Evolutionary conservation across 2,888 invertebrate species (phyloP), one percentile per base, ranked within the genome.

Genomic region (Sarcophaga carnaria): DNA sequence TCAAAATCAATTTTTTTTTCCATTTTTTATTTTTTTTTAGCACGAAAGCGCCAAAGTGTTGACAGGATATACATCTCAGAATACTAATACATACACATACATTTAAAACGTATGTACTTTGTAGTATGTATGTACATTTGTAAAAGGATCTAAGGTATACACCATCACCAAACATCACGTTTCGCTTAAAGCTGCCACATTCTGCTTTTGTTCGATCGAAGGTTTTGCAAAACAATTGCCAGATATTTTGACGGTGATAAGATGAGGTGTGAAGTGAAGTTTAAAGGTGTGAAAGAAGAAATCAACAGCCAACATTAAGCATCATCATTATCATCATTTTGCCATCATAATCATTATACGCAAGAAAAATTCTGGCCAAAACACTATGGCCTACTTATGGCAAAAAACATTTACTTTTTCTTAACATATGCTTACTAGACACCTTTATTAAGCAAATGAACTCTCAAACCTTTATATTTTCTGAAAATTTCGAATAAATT

Each of bases 51-150:
- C 86, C 85, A 87, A 88, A 82, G 88, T 89, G 89, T 88, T 89
- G 88, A 89, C 89, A 89, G 89, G 89, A 89, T 88, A 87, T 83
- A 83, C 88, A 80, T 87, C 84, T 79, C 75, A 84, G 25, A 69
- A 47, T 63, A 14, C 54, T 74, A 47, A 60, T 54, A 54, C 20
- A 4, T 27, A 22, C 63, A 64, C 37, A 20, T 14, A 75, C 59
- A 67, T 59, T 71, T 64, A 62, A 49, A 27, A 8, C 37, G 37
- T 37, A 37, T 37, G 8, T 37, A 37, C 6, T 37, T 37, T 37
- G 37, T 49, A 49, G 49, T 54, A 20, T 67, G 12, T 20, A 60
- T 14, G 83, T 20, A 60, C 66, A 66, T 83, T 76, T 64, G 49
- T 66, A 72, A 80, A 82, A 81, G 75, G 77, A 78, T 87, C 64